Conservation (phyloP, 1,140 invertebrate species). For the Macrotrachela quadricornifera region DNA sequence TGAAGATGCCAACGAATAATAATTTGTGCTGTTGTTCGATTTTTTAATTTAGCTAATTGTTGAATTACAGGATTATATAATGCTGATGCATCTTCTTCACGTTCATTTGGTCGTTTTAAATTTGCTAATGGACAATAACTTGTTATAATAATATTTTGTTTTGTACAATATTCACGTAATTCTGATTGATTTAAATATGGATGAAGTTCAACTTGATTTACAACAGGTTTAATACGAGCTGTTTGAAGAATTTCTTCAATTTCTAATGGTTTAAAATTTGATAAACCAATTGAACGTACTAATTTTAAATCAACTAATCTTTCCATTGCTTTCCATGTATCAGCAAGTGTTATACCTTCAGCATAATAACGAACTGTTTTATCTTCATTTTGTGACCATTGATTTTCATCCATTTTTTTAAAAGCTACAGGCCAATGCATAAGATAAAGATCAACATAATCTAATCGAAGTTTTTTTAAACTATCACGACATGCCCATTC, state of each 20-base stretch:
- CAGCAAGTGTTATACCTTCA: no score
- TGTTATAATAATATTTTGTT: conserved; percentile 16
- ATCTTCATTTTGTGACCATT: no score
- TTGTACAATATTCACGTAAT: conserved; percentile 15
- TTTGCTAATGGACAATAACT: conserved; percentile 19
- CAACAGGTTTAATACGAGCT: conserved; percentile 14
- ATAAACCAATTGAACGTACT: conserved; percentile 14
- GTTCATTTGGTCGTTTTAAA: conserved; percentile 9
- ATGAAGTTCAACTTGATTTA: conserved; percentile 23
- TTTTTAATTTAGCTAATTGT: conserved; percentile 14
- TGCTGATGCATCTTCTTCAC: no score
- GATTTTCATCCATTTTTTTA: no score
- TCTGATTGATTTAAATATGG: conserved; percentile 14
- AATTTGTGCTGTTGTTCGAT: conserved; percentile 12
- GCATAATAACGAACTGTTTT: no score
- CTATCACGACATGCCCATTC: not conserved
- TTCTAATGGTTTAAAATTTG: conserved; percentile 19
- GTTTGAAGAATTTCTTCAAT: conserved; percentile 14
- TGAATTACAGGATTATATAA: conserved; percentile 11
- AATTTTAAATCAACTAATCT: no score
- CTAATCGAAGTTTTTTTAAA: not conserved
- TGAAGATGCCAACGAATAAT: conserved; percentile 16
- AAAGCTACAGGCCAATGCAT: conserved; percentile 14
- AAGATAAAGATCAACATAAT: conserved; percentile 18
- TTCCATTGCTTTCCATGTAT: no score